These are phyloP conservation scores for Potamilus streckersoni DNA, from an alignment of 1,140 invertebrate genomes.

Conservation along the genomic window DNA sequence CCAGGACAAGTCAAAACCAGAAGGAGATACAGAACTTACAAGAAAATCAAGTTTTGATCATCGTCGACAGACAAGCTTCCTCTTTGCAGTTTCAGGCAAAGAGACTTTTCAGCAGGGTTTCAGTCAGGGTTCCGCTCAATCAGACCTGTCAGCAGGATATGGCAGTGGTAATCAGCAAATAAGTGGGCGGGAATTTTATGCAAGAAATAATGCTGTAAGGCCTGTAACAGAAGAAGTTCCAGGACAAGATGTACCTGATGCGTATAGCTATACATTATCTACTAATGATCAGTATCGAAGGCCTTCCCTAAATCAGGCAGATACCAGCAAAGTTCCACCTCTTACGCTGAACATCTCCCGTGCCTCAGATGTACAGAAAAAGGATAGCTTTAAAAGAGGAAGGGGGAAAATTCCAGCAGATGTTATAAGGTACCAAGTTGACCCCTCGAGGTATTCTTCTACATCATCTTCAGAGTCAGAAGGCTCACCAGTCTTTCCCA, in stretches of 20 bases:
- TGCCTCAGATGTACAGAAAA: slow-evolving; percentile 42
- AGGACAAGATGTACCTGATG: slow-evolving; percentile 38
- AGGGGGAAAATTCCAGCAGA: slow-evolving; percentile 54
- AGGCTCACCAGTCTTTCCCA: slow-evolving; percentile 11
- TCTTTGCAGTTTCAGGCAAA: slow-evolving; percentile 56
- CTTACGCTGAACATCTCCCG: slow-evolving; percentile 47
- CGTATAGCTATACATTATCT: slow-evolving; percentile 54
- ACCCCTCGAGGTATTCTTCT: slow-evolving; percentile 31
- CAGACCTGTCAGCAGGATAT: too few relatives aligned
- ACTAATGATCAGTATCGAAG: slow-evolving; percentile 54
- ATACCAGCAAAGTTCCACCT: slow-evolving; percentile 36
- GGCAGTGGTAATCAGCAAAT: too few relatives aligned
- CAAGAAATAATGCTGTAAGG: too few relatives aligned
- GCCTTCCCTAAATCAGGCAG: slow-evolving; percentile 40
- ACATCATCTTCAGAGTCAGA: slow-evolving; percentile 38
- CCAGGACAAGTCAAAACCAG: slow-evolving; percentile 5
- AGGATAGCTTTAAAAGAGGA: slow-evolving; percentile 59
- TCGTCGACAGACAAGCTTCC: slow-evolving; percentile 59
- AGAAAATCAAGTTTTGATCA: slow-evolving; percentile 49
- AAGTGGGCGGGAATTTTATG: too few relatives aligned
- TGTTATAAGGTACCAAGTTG: slow-evolving; percentile 56
- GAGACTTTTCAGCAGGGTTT: too few relatives aligned
- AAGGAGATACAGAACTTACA: slow-evolving; percentile 22
- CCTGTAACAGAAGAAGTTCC: slow-evolving; percentile 7
- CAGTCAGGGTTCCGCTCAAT: too few relatives aligned